Base-by-base conservation (phyloP, 2,888 invertebrate species). In the Gnatocerus cornutus region DNA sequence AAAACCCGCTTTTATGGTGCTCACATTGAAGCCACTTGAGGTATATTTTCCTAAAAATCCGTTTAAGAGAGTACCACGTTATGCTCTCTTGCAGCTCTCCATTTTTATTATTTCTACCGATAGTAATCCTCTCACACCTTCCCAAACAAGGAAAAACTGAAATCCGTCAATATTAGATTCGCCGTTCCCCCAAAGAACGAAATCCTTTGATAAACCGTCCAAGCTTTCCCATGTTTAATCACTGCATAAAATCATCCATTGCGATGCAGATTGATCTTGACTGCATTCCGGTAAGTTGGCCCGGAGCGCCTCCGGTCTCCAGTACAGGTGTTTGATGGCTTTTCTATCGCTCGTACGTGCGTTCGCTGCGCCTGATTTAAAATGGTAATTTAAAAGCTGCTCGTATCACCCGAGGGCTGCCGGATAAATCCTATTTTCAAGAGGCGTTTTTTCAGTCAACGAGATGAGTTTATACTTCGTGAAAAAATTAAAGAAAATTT, bases 371-470 rank as follows among this genome's bases (percentile, higher is more conserved):
- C 56, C 46, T 41, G 65, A 65, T 65, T 56, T 65, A 65, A 65
- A 65, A 65, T 65, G 65, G 65, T 65, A 65, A 65, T 65, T 65
- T 65, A 58, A 64, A 65, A 65, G 65, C 65, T 58, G 65, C 29
- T 63, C 53, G 39, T 37, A 62, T 48, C 48, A 50, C 62, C 41
- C 14, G 50, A 16, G 62, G 48, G 50, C 14, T 62, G 37, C 50
- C 48, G 62, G 62, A 48, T 62, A 62, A 62, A 62, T 62, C 62
- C 50, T 37, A 62, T 62, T 62, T 59, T 21, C 61, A 16, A 37
- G 14, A 37, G 33, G 50, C 33, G 61, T 46, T 61, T 62, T 62
- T 50, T 39, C 37, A 14, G 37, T 16, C 21, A 37, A 37, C 48
- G 50, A 13, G 50, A 62, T n/a, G 50, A 50, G 62, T 62, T 50